Conservation (phyloP, 1,140 invertebrate genomes). For the Cotesia typhae region DNA sequence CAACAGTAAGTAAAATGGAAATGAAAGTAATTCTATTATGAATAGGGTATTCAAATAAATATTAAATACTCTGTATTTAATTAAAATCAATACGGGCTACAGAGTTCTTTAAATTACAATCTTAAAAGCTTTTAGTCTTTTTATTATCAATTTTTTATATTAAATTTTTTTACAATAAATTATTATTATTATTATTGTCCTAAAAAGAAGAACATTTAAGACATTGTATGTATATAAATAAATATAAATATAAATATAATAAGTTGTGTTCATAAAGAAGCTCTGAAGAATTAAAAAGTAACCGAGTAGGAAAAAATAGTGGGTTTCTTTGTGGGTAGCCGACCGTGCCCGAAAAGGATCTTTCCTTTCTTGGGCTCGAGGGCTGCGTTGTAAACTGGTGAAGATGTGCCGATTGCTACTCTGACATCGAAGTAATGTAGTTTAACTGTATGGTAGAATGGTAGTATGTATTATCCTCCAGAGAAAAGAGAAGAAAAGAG, state of each 20-base stretch:
- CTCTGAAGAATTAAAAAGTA: constrained; percentile 29
- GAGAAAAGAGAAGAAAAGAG: constrained; percentile 28
- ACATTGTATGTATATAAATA: neutral
- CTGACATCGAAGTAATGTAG: constrained; percentile 25
- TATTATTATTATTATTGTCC: too few relatives aligned
- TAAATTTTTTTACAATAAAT: too few relatives aligned
- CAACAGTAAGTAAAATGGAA: too few relatives aligned
- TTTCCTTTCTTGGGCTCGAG: constrained; percentile 34
- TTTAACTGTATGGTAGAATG: constrained; percentile 21
- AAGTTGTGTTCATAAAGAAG: too few relatives aligned
- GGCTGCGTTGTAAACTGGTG: constrained; percentile 3
- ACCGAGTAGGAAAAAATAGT: constrained; percentile 46
- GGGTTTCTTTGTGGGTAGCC: constrained; percentile 62
- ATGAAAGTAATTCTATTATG: too few relatives aligned
- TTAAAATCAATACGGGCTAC: too few relatives aligned
- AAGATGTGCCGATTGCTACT: neutral
- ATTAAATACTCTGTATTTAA: too few relatives aligned
- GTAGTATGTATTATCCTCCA: neutral
- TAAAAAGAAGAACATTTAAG: too few relatives aligned
- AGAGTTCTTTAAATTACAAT: too few relatives aligned
- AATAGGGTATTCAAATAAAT: too few relatives aligned
- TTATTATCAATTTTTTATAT: too few relatives aligned
- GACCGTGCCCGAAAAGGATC: constrained; percentile 63
- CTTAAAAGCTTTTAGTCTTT: too few relatives aligned
- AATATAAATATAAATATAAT: neutral